Conservation (phyloP, 2,113 vertebrate genomes). For the Mormyrus lacerda region DNA sequence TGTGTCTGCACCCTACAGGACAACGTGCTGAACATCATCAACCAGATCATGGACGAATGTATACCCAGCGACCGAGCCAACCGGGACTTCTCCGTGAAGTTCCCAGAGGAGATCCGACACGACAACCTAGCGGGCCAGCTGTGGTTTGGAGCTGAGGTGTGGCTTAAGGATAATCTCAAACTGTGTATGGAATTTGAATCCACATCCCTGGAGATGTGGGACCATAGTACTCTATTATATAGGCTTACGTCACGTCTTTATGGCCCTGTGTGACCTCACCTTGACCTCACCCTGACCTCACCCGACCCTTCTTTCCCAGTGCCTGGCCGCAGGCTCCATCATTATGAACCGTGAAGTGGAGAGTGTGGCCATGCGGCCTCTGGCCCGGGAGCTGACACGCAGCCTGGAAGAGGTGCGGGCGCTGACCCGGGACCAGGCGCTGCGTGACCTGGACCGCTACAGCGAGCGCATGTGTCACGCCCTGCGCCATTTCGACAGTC, state of each 20-base stretch:
- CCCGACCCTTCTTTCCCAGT: slow-evolving; percentile 58
- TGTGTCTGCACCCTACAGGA: slow-evolving; percentile 59
- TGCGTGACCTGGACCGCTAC: slow-evolving; percentile 87
- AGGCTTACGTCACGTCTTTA: neutral
- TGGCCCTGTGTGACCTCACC: neutral
- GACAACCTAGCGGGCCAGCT: slow-evolving; percentile 96
- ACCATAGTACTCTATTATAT: neutral
- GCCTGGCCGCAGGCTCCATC: slow-evolving; percentile 92
- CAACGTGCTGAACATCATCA: slow-evolving; percentile 90
- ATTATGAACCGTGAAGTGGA: slow-evolving; percentile 99
- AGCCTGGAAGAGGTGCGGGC: slow-evolving; percentile 89
- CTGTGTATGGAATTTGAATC: neutral
- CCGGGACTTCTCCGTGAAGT: slow-evolving; percentile 91
- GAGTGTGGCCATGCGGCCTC: slow-evolving; percentile 91
- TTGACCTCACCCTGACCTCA: neutral
- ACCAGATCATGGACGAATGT: slow-evolving; percentile 96
- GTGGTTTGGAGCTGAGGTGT: slow-evolving; percentile 97
- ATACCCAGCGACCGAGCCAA: slow-evolving; percentile 88
- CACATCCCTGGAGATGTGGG: neutral
- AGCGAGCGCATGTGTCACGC: slow-evolving; percentile 86
- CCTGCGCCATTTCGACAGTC: slow-evolving; percentile 81
- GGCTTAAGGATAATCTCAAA: neutral
- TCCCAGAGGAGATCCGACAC: slow-evolving; percentile 95
- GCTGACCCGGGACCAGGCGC: slow-evolving; percentile 87
- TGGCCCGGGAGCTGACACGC: slow-evolving; percentile 89